Evolutionary conservation across 2,888 invertebrate species (phyloP), one percentile per base, ranked within the genome.

Genomic region (Orchesellides sinensis): DNA sequence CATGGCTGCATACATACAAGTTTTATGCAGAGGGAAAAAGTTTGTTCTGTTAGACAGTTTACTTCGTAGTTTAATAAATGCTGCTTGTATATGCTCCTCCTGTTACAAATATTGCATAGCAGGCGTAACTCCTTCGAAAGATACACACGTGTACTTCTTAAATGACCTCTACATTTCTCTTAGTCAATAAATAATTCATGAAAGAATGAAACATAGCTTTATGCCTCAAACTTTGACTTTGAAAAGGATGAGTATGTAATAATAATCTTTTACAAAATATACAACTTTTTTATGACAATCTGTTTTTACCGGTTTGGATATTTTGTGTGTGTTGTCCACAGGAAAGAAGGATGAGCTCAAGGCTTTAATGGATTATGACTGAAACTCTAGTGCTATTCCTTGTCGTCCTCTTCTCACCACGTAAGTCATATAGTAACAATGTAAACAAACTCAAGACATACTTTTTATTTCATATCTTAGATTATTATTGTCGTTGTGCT

Each of bases 291-390:
- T 52, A 21, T 21, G 23, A 23, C 52, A 21, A 19, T 56, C 65
- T 65, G n/a, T 32, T 70, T 49, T 56, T 72, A n/a, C 56, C 35
- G 32, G 29, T 21, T 72, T 32, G 47, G 21, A 14, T 61, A 8
- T 70, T 69, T 49, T n/a, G 6, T 29, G 25, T 63, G n/a, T 32
- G n/a, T 45, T 75, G n/a, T 49, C 6, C 12, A 29, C 70, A 80
- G 72, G 66, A 66, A 72, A 77, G 59, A 54, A 83, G 61, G 84
- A 87, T 86, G 85, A 83, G 77, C 80, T 72, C 83, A 82, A 69
- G 83, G 84, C 83, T 84, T 86, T 87, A 87, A 87, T 87, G 87
- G 87, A 87, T 85, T 84, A 87, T 86, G 87, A 87, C 85, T 87
- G 85, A 87, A 45, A 72, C 82, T 83, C 68, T 81, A 81, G 72